A percentile compares a stretch with the other conserved stretches of the same genome.
Conservation (phyloP, 2,888 invertebrate genomes). For the Listrodromus nycthemerus region DNA sequence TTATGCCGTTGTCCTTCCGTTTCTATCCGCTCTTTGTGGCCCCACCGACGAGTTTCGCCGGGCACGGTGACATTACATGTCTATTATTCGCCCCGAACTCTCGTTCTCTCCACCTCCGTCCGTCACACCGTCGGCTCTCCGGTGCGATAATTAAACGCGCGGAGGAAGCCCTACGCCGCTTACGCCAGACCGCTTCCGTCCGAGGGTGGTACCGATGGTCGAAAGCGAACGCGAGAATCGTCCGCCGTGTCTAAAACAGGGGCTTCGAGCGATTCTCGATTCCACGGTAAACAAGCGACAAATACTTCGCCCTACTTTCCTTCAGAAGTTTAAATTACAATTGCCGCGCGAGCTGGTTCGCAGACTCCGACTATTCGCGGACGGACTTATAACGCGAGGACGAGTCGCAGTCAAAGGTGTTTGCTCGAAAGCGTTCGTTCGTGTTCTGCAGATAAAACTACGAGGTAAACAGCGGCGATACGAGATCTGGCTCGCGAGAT, state of each 20-base stretch:
- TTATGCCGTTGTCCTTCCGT: conserved; percentile 47
- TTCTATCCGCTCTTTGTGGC: conserved; percentile 22
- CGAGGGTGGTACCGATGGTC: conserved; percentile 11
- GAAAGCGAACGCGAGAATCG: background rate
- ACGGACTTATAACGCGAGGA: no score
- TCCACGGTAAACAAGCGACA: conserved; percentile 28
- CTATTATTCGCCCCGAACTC: conserved; percentile 5
- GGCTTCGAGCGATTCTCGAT: background rate
- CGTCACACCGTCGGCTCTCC: conserved; percentile 26
- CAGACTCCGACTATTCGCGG: no score
- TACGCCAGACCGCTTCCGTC: conserved; percentile 31
- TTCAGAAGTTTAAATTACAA: no score
- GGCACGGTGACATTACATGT: conserved; percentile 57
- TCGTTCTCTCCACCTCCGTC: conserved; percentile 11
- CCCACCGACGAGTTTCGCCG: conserved; percentile 50
- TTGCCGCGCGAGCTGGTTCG: no score
- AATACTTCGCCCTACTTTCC: no score
- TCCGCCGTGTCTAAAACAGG: no score
- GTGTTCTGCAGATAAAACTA: conserved; percentile 31
- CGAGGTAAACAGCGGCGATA: conserved; percentile 12
- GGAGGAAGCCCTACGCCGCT: conserved; percentile 55
- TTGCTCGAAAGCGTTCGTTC: no score
- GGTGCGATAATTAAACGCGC: conserved; percentile 65
- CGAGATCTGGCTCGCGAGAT: conserved; percentile 39
- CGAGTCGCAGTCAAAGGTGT: no score